Evolutionary conservation across 1,140 invertebrate species (phyloP).

Genomic region (Uloborus diversus): DNA sequence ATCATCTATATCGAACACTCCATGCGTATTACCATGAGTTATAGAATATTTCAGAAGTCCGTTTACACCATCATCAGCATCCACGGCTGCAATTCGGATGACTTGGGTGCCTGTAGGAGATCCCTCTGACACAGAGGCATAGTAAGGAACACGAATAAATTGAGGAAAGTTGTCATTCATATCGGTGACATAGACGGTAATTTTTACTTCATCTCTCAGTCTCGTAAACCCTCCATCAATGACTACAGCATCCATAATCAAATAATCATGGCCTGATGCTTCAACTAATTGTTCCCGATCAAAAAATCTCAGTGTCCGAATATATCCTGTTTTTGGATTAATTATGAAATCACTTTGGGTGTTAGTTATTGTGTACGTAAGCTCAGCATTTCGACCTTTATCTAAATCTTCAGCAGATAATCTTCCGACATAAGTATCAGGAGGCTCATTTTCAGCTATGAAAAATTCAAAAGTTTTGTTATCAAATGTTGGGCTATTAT

Average conservation of each 20-base stretch:
- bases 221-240: slow-evolving; percentile 85
- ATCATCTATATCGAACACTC: slow-evolving; percentile 83
- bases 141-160: slow-evolving; percentile 84
- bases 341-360: slow-evolving; percentile 84
- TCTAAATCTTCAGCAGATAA: slow-evolving; percentile 88
- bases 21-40: slow-evolving; percentile 80
- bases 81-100: slow-evolving; percentile 83
- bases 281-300: slow-evolving; percentile 85
- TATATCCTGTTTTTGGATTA: slow-evolving; percentile 89
- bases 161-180: slow-evolving; percentile 92
- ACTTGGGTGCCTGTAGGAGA: slow-evolving; percentile 79
- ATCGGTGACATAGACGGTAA: slow-evolving; percentile 87
- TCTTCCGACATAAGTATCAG: slow-evolving; percentile 89
- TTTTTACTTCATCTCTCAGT: slow-evolving; percentile 85
- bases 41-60: slow-evolving; percentile 89
- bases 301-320: slow-evolving; percentile 84
- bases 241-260: slow-evolving; percentile 84
- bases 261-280: slow-evolving; percentile 77
- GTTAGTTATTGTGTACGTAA: slow-evolving; percentile 82
- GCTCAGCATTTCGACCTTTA: slow-evolving; percentile 88
- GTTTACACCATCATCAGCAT: slow-evolving; percentile 89
- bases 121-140: slow-evolving; percentile 85
- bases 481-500: slow-evolving; percentile 82
- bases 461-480: slow-evolving; percentile 79
- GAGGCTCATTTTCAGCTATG: slow-evolving; percentile 86